phyloP scores from a whole-genome alignment of 2,797 vertebrate species.

The Anguilla obscura region DNA sequence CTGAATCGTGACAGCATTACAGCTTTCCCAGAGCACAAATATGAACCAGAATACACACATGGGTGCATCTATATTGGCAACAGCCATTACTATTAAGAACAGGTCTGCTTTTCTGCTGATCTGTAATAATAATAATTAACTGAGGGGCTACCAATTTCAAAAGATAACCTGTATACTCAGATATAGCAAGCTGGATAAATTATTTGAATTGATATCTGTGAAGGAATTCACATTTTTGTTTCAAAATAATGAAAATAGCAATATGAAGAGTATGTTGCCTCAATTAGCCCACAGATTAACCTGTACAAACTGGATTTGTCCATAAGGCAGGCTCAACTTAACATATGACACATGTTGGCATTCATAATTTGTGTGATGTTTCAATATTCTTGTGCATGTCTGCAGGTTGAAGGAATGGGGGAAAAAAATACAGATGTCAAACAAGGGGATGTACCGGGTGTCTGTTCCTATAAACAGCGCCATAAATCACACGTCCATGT shows the following conservation, averaged over 20 bases:
- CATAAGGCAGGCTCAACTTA: slow-evolving; percentile 18
- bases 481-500: slow-evolving; percentile 52
- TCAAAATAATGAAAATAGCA: neutral
- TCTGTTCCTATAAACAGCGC: slow-evolving; percentile 39
- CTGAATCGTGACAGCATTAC: slow-evolving; percentile 47
- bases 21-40: slow-evolving; percentile 43
- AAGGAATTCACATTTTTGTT: neutral
- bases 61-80: slow-evolving; percentile 5
- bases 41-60: slow-evolving; percentile 41
- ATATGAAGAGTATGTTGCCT: neutral
- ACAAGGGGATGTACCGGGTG: slow-evolving; percentile 25
- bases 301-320: slow-evolving; percentile 15
- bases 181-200: neutral
- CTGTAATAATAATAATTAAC: slow-evolving; percentile 39
- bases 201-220: neutral
- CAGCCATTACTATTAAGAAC: slow-evolving; percentile 35
- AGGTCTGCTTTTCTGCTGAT: slow-evolving; percentile 34
- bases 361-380: slow-evolving; percentile 21
- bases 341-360: slow-evolving; percentile 25
- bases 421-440: neutral
- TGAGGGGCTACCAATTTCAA: slow-evolving; percentile 23
- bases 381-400: slow-evolving; percentile 15
- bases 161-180: neutral
- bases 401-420: slow-evolving; percentile 4
- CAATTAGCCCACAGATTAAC: slow-evolving; percentile 1